Conservation (phyloP, 2,797 vertebrate species). For the Pseudomugil tenellus region DNA sequence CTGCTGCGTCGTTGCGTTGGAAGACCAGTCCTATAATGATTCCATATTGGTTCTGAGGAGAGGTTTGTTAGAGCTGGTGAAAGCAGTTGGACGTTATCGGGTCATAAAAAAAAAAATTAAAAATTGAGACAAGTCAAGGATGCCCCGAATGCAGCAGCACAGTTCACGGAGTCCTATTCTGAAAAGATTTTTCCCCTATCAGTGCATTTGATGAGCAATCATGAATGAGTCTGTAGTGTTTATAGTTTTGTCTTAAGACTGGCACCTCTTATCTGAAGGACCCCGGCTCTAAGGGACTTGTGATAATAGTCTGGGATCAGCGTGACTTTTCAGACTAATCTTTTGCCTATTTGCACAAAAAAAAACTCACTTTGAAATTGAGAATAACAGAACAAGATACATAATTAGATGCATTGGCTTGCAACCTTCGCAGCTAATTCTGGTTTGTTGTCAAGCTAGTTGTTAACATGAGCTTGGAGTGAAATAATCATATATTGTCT, state of each 20-base stretch:
- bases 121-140: background rate
- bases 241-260: background rate
- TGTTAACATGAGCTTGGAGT: background rate
- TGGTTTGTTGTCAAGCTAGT: too few species aligned
- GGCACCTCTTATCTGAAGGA: background rate
- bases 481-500: background rate
- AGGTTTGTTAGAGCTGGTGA: background rate
- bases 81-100: background rate
- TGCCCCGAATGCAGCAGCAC: background rate
- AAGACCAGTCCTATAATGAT: background rate
- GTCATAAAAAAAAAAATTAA: too few species aligned
- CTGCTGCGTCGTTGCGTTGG: background rate
- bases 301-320: background rate
- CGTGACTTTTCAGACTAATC: background rate
- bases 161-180: background rate
- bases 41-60: background rate
- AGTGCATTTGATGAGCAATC: background rate
- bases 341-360: background rate
- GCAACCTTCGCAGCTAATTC: too few species aligned
- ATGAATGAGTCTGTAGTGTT: background rate
- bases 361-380: background rate
- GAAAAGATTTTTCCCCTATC: background rate
- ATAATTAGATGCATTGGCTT: too few species aligned
- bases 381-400: background rate
- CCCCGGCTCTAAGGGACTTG: background rate